Conservation (phyloP, 1,140 invertebrate species). For the Drosophila pachea region DNA sequence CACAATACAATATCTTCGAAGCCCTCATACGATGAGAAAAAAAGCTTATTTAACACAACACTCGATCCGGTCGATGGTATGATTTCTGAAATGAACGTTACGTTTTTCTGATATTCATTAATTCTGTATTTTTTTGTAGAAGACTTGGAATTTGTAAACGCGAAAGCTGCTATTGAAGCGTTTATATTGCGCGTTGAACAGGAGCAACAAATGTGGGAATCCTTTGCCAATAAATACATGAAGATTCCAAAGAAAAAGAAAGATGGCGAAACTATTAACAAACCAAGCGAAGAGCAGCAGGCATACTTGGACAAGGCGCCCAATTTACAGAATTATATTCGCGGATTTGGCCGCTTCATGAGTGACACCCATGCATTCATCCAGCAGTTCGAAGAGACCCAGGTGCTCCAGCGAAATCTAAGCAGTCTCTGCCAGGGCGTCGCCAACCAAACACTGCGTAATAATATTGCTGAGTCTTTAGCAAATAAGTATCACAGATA, state of each 20-base stretch:
- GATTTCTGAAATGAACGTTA: not conserved
- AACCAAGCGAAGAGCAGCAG: conserved; percentile 43
- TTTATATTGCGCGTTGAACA: conserved; percentile 2
- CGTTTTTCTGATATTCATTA: not conserved
- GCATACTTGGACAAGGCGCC: conserved; percentile 47
- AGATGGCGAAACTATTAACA: not conserved
- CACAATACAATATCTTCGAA: conserved; percentile 41
- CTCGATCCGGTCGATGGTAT: conserved; percentile 43
- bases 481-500: not conserved
- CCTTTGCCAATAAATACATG: conserved; percentile 16
- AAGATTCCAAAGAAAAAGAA: not conserved
- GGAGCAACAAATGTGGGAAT: conserved; percentile 27
- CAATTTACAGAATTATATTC: conserved; percentile 51
- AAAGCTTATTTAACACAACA: conserved; percentile 46
- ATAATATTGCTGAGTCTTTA: conserved; percentile 15
- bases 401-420: conserved; percentile 30
- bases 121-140: not conserved
- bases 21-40: conserved; percentile 2
- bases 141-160: not conserved
- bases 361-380: conserved; percentile 35
- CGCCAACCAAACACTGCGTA: not conserved
- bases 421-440: conserved; percentile 4
- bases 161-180: conserved; percentile 7
- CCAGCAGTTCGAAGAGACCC: conserved; percentile 22
- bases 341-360: conserved; percentile 44